Base-by-base conservation (phyloP, 2,888 invertebrate species). In the Aleiodes alternator region DNA sequence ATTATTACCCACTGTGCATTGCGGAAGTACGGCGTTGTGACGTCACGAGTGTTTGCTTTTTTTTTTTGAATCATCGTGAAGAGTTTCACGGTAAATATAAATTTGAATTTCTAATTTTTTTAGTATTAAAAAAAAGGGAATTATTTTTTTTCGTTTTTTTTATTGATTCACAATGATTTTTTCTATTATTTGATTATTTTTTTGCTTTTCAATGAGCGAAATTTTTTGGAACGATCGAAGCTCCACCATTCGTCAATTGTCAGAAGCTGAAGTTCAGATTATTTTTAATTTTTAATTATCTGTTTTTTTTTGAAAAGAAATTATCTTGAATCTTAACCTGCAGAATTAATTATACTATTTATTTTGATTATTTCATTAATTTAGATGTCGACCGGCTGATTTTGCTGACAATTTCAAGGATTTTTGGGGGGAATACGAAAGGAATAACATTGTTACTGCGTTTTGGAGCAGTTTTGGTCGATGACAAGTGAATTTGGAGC, bases 1-100 rank as follows among this genome's bases (percentile, higher is more conserved):
- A 73, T 75, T 77, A 74, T 78, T 81, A 76, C 84, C 82, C 81
- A 82, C 79, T 78, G 55, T 64, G 64, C 64, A 64, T 43, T 23
- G 16, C 64, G 64, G 23, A 64, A 16, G 48, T 23, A 55, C 59
- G 51, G 56, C 76, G 57, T 61, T 56, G 16, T 77, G 77, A 75
- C 77, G 77, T 77, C 75, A 75, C 61, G 23, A 14, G 23, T 51
- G 8, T 12, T 38, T 59, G 34, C n/a, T 11, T 8, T 57, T 59
- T n/a, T 43, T 64, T 59, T n/a, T 43, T 64, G 8, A 43, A 14
- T 16, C 16, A 7, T 61, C 31, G 7, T 12, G 2, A 9, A 14
- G 6, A 7, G 16, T 6, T 16, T n/a, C 14, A 9, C 0, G 34
- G 43, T 34, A n/a, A 14, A 4, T 38, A 61, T 7, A 16, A 9